These are phyloP conservation scores for Diachasma alloeum DNA, from an alignment of 1,140 invertebrate genomes.

Conservation along the genomic window DNA sequence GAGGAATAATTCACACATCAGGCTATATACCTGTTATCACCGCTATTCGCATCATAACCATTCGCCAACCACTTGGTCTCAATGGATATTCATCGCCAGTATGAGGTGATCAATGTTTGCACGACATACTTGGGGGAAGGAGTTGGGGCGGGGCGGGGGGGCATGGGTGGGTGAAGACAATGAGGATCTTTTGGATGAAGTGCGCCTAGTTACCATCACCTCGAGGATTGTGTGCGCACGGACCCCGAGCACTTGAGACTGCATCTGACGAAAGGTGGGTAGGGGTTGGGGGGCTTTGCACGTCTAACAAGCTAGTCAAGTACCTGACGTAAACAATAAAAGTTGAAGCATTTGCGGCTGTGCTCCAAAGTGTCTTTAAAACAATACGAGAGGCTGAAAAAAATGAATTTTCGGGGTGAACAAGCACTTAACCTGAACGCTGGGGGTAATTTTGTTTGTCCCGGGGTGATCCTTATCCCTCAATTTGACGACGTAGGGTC, in stretches of 20 bases:
- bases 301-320: constrained; percentile 16
- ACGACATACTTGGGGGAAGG: not conserved
- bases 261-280: not conserved
- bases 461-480: not conserved
- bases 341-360: not conserved
- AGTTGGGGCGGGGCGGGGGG: too few species aligned
- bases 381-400: not conserved
- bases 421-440: not conserved
- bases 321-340: constrained; percentile 15
- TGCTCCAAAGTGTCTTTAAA: not conserved
- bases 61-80: not conserved
- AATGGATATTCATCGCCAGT: not conserved
- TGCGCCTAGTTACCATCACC: not conserved
- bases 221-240: not conserved
- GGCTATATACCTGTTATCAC: not conserved
- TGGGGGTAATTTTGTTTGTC: not conserved
- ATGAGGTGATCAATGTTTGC: not conserved
- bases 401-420: not conserved
- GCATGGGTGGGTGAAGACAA: not conserved
- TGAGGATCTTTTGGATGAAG: not conserved
- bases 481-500: too few species aligned
- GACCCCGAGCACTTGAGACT: constrained; percentile 18
- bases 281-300: not conserved
- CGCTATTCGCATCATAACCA: not conserved
- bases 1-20: not conserved